phyloP scores from a whole-genome alignment of 2,797 vertebrate species.

The Clarias fuscus region DNA sequence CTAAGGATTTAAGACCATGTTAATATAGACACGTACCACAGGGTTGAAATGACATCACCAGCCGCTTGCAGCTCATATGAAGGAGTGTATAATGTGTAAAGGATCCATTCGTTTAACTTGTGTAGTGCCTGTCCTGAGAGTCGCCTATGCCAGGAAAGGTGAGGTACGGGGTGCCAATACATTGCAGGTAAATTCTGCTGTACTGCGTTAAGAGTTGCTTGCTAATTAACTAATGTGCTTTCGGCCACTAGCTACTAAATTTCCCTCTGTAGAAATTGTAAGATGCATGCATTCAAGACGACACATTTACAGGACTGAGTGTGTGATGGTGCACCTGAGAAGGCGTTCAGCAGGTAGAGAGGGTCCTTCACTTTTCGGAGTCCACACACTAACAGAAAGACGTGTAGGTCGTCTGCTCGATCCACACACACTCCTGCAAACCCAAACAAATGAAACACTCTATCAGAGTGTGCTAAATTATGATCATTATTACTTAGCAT shows the following conservation, averaged over 20 bases:
- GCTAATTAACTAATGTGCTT: neutral
- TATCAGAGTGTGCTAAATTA: neutral
- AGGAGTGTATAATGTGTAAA: neutral
- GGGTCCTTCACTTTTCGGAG: constrained; percentile 92
- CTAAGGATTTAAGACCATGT: neutral
- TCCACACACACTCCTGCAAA: constrained; percentile 45
- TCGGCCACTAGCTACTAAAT: neutral
- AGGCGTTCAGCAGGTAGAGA: constrained; percentile 82
- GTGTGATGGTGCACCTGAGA: constrained; percentile 78
- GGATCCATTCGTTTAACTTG: too few species aligned
- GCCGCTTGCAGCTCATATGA: neutral
- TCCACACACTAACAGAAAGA: constrained; percentile 92
- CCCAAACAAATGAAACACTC: neutral
- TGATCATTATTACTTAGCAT: neutral
- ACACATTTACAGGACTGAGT: too few species aligned
- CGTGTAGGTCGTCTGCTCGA: constrained; percentile 54
- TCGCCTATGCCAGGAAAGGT: too few species aligned
- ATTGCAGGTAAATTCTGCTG: neutral
- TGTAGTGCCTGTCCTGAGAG: too few species aligned
- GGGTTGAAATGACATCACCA: neutral
- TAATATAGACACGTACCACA: neutral
- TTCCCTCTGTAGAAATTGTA: neutral
- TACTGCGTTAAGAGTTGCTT: neutral
- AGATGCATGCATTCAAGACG: neutral
- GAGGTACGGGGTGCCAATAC: too few species aligned